phyloP scores from a whole-genome alignment of 2,113 vertebrate species.

The Xiphophorus hellerii region DNA sequence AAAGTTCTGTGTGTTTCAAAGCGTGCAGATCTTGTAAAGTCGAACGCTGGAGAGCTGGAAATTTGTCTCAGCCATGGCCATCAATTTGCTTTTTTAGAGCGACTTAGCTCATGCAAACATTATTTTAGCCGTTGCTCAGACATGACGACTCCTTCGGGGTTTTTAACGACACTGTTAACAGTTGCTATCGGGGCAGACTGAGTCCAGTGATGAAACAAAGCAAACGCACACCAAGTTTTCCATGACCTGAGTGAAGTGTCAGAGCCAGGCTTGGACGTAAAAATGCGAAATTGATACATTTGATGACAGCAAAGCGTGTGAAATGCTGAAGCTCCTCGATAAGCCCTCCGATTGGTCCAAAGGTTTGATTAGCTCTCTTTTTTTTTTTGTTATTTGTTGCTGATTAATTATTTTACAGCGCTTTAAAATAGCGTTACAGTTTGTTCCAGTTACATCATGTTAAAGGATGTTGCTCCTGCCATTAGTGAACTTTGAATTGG shows the following conservation, averaged over 20 bases:
- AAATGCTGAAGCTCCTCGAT: neutral
- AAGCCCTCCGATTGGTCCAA: neutral
- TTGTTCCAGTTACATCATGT: too few species aligned
- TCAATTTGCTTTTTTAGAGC: neutral
- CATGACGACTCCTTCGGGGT: neutral
- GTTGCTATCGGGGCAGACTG: neutral
- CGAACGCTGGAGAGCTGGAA: too few species aligned
- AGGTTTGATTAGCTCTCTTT: neutral
- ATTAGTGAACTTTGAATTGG: too few species aligned
- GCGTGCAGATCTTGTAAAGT: neutral
- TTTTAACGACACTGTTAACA: neutral
- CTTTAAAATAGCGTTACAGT: too few species aligned
- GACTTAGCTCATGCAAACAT: neutral
- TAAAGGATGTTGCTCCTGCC: too few species aligned
- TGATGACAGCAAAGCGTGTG: neutral
- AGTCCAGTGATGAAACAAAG: neutral
- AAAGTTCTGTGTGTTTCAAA: neutral
- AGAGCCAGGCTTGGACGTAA: neutral
- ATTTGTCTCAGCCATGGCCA: too few species aligned
- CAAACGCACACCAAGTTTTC: neutral
- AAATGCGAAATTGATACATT: neutral
- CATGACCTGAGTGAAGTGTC: neutral
- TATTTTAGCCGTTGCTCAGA: neutral
- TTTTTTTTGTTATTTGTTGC: neutral
- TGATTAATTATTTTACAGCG: neutral